These are phyloP conservation scores for Cnemophilus loriae DNA, from an alignment of 2,113 vertebrate species.

Conservation along the genomic window DNA sequence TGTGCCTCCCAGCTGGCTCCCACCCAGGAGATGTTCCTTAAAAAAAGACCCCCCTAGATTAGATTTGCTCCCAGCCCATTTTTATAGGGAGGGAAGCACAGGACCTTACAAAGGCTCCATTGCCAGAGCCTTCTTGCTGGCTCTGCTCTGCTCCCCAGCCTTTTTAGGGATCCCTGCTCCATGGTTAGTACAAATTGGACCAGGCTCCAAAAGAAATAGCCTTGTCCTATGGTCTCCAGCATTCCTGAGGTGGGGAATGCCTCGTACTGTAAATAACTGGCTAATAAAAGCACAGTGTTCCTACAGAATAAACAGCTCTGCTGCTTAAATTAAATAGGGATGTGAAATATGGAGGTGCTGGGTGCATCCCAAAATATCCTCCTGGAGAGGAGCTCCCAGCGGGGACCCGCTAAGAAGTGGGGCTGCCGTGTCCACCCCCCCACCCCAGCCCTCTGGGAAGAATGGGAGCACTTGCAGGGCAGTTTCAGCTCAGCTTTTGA, in stretches of 20 bases:
- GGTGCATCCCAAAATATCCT: background rate
- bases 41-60: background rate
- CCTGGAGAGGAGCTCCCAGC: background rate
- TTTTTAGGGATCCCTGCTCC: background rate
- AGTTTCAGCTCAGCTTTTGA: background rate
- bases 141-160: background rate
- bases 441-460: background rate
- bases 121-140: background rate
- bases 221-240: background rate
- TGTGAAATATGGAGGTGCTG: background rate
- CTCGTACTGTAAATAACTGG: background rate
- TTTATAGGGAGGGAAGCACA: background rate
- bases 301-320: background rate
- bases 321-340: background rate
- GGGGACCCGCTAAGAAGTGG: background rate
- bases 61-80: background rate
- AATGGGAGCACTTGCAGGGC: accelerated
- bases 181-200: background rate
- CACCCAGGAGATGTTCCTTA: accelerated
- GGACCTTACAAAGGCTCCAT: background rate
- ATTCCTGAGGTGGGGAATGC: background rate
- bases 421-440: accelerated
- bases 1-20: background rate
- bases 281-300: background rate
- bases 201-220: background rate